These are phyloP conservation scores for Myocastor coypus DNA, from an alignment of 2,113 vertebrate species.

Conservation along the genomic window DNA sequence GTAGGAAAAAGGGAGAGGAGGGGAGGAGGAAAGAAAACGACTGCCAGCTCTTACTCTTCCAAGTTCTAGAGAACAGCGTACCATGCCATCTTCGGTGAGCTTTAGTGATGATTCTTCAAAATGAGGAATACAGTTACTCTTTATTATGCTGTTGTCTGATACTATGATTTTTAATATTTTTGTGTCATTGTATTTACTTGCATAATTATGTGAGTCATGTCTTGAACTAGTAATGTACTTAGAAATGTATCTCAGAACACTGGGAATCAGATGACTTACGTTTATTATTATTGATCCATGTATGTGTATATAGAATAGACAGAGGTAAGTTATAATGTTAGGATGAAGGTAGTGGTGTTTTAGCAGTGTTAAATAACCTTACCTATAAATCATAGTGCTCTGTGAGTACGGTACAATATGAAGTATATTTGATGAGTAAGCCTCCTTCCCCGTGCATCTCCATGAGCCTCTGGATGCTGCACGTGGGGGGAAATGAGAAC, in stretches of 20 bases:
- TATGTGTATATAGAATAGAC: background rate
- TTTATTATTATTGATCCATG: background rate
- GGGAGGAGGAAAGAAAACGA: background rate
- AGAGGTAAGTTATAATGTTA: background rate
- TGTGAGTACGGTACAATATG: background rate
- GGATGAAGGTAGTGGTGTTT: background rate
- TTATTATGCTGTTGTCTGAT: background rate
- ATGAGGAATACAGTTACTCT: background rate
- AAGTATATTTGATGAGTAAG: background rate
- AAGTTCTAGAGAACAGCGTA: too few species aligned
- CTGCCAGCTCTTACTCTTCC: background rate
- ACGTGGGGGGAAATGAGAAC: background rate
- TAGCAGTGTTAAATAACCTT: background rate
- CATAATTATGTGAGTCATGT: background rate
- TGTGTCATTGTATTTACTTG: constrained; percentile 34
- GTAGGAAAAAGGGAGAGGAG: too few species aligned
- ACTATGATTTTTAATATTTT: background rate
- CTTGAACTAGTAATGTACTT: background rate
- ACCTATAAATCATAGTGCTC: background rate
- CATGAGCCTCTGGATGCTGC: background rate
- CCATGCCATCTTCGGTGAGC: background rate
- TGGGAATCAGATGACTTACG: background rate
- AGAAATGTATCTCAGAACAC: background rate
- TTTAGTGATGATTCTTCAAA: background rate
- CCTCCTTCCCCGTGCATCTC: background rate